These are phyloP conservation scores for Drosophila gunungcola DNA, from an alignment of 1,140 invertebrate species.

Conservation along the genomic window DNA sequence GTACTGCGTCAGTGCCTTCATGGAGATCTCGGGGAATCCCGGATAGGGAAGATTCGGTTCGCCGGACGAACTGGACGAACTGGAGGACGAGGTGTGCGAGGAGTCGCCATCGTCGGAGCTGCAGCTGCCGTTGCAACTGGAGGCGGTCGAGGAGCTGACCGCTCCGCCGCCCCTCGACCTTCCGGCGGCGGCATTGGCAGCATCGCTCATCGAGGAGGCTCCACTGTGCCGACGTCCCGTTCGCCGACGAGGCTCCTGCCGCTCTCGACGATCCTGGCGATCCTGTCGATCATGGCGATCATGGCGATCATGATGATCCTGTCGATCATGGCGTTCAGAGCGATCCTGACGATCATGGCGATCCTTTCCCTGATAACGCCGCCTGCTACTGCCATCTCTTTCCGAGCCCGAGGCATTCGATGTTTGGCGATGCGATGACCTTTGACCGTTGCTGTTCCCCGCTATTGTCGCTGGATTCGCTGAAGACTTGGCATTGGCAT, in stretches of 20 bases:
- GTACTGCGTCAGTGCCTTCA: slow-evolving; percentile 94
- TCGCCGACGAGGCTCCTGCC: slow-evolving; percentile 39
- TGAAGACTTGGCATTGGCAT: slow-evolving; percentile 48
- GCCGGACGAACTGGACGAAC: slow-evolving; percentile 86
- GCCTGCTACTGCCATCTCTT: slow-evolving; percentile 10
- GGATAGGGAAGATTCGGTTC: slow-evolving; percentile 93
- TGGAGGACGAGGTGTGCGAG: slow-evolving; percentile 65
- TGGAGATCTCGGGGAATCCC: slow-evolving; percentile 92
- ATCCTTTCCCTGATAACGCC: slow-evolving; percentile 54
- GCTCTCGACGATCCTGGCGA: slow-evolving; percentile 1
- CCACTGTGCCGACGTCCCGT: slow-evolving; percentile 58
- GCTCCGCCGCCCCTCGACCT: slow-evolving; percentile 29
- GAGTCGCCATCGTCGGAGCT: slow-evolving; percentile 87
- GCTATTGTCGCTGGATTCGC: slow-evolving; percentile 28
- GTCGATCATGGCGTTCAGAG: neutral
- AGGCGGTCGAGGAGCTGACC: slow-evolving; percentile 64
- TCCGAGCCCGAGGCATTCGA: slow-evolving; percentile 40
- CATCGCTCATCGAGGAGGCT: slow-evolving; percentile 60
- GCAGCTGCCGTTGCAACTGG: slow-evolving; percentile 85
- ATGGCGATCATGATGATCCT: slow-evolving; percentile 2
- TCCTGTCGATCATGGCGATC: slow-evolving; percentile 15
- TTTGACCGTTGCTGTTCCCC: neutral
- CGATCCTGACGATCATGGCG: slow-evolving; percentile 3
- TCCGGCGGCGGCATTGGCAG: slow-evolving; percentile 8
- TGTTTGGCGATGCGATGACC: slow-evolving; percentile 25